These are phyloP conservation scores for Oncorhynchus kisutch DNA, from an alignment of 2,113 vertebrate species.

Conservation along the genomic window DNA sequence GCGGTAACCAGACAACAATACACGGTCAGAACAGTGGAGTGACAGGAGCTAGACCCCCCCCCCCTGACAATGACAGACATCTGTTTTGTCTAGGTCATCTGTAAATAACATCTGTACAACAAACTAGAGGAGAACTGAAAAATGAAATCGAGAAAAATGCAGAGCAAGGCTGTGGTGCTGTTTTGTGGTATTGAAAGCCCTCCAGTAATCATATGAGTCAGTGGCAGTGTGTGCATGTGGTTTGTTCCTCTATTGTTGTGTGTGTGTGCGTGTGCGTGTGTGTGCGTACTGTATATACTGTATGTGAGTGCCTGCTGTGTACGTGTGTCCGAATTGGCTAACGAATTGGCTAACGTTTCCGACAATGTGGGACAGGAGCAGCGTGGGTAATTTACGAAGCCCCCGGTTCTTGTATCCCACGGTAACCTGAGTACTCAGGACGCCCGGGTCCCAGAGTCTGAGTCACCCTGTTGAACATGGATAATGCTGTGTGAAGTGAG, in stretches of 20 bases:
- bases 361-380: neutral
- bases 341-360: neutral
- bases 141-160: neutral
- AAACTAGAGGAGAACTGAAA: neutral
- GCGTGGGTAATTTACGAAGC: neutral
- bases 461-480: neutral
- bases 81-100: slow-evolving; percentile 14
- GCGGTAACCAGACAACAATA: slow-evolving; percentile 61
- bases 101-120: slow-evolving; percentile 18
- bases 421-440: neutral
- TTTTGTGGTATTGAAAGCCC: slow-evolving; percentile 10
- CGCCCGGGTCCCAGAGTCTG: neutral
- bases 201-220: slow-evolving; percentile 15
- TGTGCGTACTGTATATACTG: no score
- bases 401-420: neutral
- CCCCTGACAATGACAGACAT: slow-evolving; percentile 32
- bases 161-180: neutral
- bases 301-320: no score
- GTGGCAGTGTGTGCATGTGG: neutral
- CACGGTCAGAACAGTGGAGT: slow-evolving; percentile 44
- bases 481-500: neutral
- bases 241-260: slow-evolving; percentile 7
- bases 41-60: slow-evolving; percentile 47
- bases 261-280: neutral
- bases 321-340: no score